Base-by-base conservation (phyloP, 1,140 invertebrate genomes). In the Hylaeus anthracinus region DNA sequence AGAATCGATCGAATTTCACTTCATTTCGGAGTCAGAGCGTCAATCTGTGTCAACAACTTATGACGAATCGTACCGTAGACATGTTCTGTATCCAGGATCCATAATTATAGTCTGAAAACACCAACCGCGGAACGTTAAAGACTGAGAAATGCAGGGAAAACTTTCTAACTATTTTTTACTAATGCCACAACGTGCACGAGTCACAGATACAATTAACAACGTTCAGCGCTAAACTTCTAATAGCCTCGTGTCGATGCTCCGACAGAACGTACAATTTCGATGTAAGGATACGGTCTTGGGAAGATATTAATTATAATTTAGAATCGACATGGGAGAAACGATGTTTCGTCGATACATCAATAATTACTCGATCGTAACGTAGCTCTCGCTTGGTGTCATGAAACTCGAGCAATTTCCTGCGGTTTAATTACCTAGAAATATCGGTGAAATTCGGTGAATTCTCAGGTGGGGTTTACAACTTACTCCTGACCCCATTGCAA, bases 1-100 rank as follows among this genome's bases (percentile, higher is more conserved):
- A 64, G 74, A 86, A 87, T 87, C 48, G 73, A 55, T 51, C 72
- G 75, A 82, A 84, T 87, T 87, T 87, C 86, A 84, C 86, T 77
- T 87, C 85, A 73, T 86, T 87, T 84, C 61, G 79, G 64, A 87
- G 69, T 82, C 86, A 84, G 74, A 74, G 53, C 82, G 10, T 70
- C 58, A 15, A 82, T 66, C 55, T 48, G 8, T 74, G 72, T 63
- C 85, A 53, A 76, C 63, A 48, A 55, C 61, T 60, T 72, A 48
- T 72, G 56, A 86, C 75, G 53, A 80, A 71, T 80, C 61, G 39
- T 43, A 14, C 53, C 51, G 26, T 2, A 41, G 39, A 41, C 48
- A 2, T 5, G n/a, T 39, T 1, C 56, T 12, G 15, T 39, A 26
- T 41, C 5, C 39, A 41, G 53, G 43, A 41, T 45, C 10, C n/a